A percentile compares a stretch with the other conserved stretches of the same genome.
phyloP scores from a whole-genome alignment of 2,888 invertebrate species.

The Acrobasis consociella region DNA sequence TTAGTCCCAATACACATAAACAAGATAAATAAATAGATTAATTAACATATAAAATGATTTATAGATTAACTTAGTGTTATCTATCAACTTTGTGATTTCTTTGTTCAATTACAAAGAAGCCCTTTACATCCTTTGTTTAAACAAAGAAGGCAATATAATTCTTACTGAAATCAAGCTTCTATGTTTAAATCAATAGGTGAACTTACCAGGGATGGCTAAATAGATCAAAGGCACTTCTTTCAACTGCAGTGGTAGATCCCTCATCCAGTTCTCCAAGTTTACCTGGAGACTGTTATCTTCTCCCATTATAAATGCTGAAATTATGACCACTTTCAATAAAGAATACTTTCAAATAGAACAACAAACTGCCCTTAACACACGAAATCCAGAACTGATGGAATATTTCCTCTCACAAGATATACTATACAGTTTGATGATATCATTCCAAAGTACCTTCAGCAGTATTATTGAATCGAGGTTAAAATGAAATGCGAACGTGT shows the following conservation, averaged over 20 bases:
- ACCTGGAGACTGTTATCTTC: slow-evolving; percentile 53
- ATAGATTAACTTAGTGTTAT: too few relatives aligned
- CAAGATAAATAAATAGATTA: too few relatives aligned
- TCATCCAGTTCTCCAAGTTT: slow-evolving; percentile 87
- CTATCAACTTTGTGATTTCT: too few relatives aligned
- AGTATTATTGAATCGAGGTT: slow-evolving; percentile 10
- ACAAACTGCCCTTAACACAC: background rate
- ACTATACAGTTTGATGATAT: background rate
- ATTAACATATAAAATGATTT: too few relatives aligned
- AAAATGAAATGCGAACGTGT: background rate
- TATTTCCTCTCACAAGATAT: background rate
- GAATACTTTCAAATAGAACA: background rate
- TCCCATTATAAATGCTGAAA: slow-evolving; percentile 59
- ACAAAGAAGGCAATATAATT: too few relatives aligned
- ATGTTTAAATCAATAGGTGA: background rate
- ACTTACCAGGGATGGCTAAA: slow-evolving; percentile 89
- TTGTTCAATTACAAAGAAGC: too few relatives aligned
- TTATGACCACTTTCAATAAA: slow-evolving; percentile 18
- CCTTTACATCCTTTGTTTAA: too few relatives aligned
- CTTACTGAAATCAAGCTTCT: too few relatives aligned
- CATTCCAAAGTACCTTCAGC: slow-evolving; percentile 13
- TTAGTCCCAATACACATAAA: too few relatives aligned
- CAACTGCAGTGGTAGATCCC: slow-evolving; percentile 82
- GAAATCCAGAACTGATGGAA: background rate
- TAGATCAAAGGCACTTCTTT: slow-evolving; percentile 85